Evolutionary conservation across 92 coral and sea anemone genomes (phyloP).

Genomic region (Plumapathes pennacea): DNA sequence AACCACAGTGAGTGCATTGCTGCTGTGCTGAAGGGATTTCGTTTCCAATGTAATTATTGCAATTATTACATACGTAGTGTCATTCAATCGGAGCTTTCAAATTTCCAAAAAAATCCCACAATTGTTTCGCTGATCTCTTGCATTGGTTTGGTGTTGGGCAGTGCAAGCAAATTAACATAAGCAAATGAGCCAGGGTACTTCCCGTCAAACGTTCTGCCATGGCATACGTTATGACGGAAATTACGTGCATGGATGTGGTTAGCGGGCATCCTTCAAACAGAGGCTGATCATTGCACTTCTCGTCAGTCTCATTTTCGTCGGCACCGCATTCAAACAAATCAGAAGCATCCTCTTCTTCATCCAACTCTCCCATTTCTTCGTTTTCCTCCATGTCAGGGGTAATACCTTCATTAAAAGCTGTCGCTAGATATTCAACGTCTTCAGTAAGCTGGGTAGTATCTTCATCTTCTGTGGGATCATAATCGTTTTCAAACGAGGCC

Average conservation of each 20-base stretch:
- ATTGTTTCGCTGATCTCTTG: not conserved
- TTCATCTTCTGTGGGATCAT: too few species aligned
- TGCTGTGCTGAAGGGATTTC: too few species aligned
- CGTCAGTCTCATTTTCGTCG: not conserved
- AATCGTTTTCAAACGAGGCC: too few species aligned
- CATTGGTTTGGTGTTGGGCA: slow-evolving; percentile 26
- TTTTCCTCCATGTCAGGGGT: slow-evolving; percentile 8
- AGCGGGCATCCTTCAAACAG: slow-evolving; percentile 8
- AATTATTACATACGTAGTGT: slow-evolving; percentile 7
- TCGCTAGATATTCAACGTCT: too few species aligned
- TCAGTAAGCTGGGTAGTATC: too few species aligned
- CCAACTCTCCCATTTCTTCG: slow-evolving; percentile 11
- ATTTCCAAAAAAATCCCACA: slow-evolving; percentile 7
- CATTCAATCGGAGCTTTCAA: slow-evolving; percentile 20
- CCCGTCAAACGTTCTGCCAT: slow-evolving; percentile 15
- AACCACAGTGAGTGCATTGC: too few species aligned
- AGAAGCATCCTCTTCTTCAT: slow-evolving; percentile 4
- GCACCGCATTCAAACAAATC: not conserved
- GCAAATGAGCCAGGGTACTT: slow-evolving; percentile 11
- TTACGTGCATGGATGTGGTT: slow-evolving; percentile 9
- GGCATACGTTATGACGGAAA: slow-evolving; percentile 17
- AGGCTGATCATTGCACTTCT: slow-evolving; percentile 3
- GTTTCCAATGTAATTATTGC: slow-evolving; percentile 5
- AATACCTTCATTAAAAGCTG: too few species aligned
- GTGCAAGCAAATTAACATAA: slow-evolving; percentile 12